These are phyloP conservation scores for Hormaphis cornu DNA, from an alignment of 1,140 invertebrate genomes.

Conservation along the genomic window DNA sequence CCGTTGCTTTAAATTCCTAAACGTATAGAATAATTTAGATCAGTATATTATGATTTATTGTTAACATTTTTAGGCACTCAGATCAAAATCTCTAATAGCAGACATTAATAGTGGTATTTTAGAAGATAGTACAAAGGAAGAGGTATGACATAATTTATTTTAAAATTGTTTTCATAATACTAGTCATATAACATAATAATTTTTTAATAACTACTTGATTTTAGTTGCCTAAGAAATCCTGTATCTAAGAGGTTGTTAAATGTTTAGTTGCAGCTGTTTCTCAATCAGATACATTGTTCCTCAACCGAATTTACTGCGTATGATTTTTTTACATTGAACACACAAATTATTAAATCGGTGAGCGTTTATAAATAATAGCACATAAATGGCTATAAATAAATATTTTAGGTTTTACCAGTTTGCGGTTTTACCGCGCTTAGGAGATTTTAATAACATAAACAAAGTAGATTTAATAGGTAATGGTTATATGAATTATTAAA, in stretches of 20 bases:
- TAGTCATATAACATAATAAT: no score
- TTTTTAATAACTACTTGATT: no score
- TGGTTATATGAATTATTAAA: no score
- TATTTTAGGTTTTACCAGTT: background rate
- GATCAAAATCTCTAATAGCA: background rate
- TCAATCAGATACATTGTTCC: constrained; percentile 30
- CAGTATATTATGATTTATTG: background rate
- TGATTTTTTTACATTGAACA: constrained; percentile 23
- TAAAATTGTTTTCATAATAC: no score
- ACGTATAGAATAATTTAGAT: background rate
- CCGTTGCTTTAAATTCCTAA: no score
- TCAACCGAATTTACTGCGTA: constrained; percentile 33
- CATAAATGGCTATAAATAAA: background rate
- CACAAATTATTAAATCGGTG: constrained; percentile 34
- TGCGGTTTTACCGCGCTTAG: background rate
- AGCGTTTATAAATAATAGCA: background rate
- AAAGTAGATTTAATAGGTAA: no score
- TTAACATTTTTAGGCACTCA: background rate
- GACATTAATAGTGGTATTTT: constrained; percentile 26
- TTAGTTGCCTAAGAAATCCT: no score
- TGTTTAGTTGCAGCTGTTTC: constrained; percentile 32
- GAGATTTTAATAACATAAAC: background rate
- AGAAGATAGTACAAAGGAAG: constrained; percentile 33
- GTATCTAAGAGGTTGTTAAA: background rate
- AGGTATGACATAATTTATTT: constrained; percentile 12